These are phyloP conservation scores for Atherinosoma microstoma DNA, from an alignment of 2,797 vertebrate species.

Conservation along the genomic window DNA sequence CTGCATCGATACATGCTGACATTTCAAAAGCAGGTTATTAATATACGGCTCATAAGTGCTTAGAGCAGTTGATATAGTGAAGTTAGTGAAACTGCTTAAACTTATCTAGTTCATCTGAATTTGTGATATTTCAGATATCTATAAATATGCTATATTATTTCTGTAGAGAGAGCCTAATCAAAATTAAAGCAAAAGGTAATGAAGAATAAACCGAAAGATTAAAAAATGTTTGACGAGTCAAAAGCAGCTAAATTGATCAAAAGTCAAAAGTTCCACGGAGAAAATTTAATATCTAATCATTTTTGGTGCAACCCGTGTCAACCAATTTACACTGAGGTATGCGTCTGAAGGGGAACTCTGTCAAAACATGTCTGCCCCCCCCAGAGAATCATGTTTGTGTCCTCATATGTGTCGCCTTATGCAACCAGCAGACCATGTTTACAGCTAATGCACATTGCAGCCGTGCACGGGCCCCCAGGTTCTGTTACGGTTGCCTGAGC, in stretches of 20 bases:
- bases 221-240: background rate
- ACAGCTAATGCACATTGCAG: conserved; percentile 49
- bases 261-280: background rate
- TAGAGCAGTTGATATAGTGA: no score
- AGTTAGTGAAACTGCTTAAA: background rate
- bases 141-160: background rate
- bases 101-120: background rate
- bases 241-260: background rate
- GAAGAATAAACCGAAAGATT: background rate
- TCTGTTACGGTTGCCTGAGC: conserved; percentile 69
- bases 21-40: conserved; percentile 20
- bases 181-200: background rate
- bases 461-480: conserved; percentile 53
- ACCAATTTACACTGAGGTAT: conserved; percentile 21
- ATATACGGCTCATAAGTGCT: background rate
- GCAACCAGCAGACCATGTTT: conserved; percentile 48
- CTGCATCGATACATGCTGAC: conserved; percentile 6
- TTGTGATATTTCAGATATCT: background rate
- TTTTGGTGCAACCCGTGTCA: conserved; percentile 9
- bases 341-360: conserved; percentile 59
- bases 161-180: background rate
- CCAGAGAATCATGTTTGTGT: conserved; percentile 33
- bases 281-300: background rate
- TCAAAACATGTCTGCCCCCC: conserved; percentile 59
- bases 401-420: conserved; percentile 17